phyloP scores from a whole-genome alignment of 2,888 invertebrate genomes.

The Cloeon dipterum region DNA sequence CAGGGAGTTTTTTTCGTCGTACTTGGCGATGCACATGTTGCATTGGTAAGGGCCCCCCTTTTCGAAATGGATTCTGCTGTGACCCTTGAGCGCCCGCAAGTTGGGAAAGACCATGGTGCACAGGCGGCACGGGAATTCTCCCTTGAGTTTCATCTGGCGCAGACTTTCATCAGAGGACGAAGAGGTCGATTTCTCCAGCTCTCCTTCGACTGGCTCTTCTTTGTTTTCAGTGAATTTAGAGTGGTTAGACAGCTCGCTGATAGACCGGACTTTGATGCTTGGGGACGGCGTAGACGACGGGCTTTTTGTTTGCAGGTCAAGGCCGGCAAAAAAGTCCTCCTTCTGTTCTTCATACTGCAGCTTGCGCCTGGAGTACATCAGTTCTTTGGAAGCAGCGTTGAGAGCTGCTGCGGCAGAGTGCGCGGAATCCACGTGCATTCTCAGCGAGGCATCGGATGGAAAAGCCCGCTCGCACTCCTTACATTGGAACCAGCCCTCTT shows the following conservation, averaged over 20 bases:
- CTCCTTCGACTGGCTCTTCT: conserved; percentile 8
- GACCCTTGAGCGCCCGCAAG: conserved; percentile 70
- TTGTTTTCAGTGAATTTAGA: conserved; percentile 1
- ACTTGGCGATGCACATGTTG: conserved; percentile 70
- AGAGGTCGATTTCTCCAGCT: conserved; percentile 6
- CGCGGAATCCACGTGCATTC: conserved; percentile 25
- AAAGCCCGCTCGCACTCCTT: conserved; percentile 46
- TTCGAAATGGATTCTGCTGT: conserved; percentile 65
- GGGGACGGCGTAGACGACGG: conserved; percentile 5
- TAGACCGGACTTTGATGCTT: background rate
- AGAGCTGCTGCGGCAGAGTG: too few relatives aligned
- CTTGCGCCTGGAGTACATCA: background rate
- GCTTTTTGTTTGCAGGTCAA: conserved; percentile 43
- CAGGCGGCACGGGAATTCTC: conserved; percentile 76
- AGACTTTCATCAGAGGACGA: conserved; percentile 56
- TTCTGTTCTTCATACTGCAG: conserved; percentile 23
- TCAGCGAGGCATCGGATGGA: conserved; percentile 39
- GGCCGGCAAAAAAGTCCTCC: conserved; percentile 58
- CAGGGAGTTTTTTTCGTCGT: conserved; percentile 74
- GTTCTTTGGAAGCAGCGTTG: background rate
- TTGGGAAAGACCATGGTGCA: conserved; percentile 76
- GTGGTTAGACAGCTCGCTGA: conserved; percentile 2
- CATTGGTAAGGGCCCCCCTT: conserved; percentile 44
- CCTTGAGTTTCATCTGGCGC: conserved; percentile 68
- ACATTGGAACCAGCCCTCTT: conserved; percentile 38